Evolutionary conservation across 2,113 vertebrate genomes (phyloP).

Genomic region (Ramphastos sulfuratus): DNA sequence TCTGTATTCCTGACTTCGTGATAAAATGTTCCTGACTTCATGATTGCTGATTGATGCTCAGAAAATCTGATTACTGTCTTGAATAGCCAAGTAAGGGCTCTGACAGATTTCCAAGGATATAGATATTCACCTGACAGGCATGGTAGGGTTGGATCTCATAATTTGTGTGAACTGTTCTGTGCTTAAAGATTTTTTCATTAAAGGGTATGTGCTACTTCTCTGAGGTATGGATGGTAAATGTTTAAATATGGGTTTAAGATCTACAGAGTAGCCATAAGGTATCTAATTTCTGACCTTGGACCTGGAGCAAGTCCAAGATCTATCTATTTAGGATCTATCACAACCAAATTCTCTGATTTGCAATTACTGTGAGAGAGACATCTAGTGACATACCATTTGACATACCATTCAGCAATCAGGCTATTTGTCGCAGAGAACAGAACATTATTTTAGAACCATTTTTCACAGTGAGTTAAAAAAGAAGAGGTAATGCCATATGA

Average conservation of each 20-base stretch:
- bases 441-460: neutral
- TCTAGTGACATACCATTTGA: neutral
- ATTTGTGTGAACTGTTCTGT: slow-evolving; percentile 21
- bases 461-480: neutral
- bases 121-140: slow-evolving; percentile 67
- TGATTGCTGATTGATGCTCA: slow-evolving; percentile 79
- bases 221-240: neutral
- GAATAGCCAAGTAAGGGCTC: slow-evolving; percentile 75
- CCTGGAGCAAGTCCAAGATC: neutral
- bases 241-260: neutral
- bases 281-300: neutral
- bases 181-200: slow-evolving; percentile 14
- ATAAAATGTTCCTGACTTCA: slow-evolving; percentile 75
- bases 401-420: neutral
- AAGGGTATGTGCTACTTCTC: neutral
- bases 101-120: slow-evolving; percentile 72
- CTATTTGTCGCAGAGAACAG: neutral
- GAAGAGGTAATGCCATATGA: neutral
- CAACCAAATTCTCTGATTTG: neutral
- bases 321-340: neutral
- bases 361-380: neutral
- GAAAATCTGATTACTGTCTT: slow-evolving; percentile 78
- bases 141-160: slow-evolving; percentile 15
- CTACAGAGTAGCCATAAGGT: neutral
- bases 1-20: slow-evolving; percentile 76